These are phyloP conservation scores for Fulica atra DNA, from an alignment of 2,113 vertebrate species.

Conservation along the genomic window DNA sequence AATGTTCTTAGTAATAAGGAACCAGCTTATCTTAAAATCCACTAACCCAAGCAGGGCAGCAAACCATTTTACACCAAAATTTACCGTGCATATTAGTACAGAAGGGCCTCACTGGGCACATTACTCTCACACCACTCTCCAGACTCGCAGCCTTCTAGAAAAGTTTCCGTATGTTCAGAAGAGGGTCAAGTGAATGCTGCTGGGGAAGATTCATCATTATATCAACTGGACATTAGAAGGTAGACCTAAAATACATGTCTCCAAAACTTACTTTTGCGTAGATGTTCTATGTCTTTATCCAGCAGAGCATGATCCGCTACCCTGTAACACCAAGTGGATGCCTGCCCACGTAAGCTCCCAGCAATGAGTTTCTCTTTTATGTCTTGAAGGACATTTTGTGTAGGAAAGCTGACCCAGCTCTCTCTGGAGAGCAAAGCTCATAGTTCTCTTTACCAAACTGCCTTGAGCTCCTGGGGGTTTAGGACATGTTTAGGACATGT, in stretches of 20 bases:
- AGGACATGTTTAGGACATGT: neutral
- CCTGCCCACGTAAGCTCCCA: neutral
- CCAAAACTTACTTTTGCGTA: neutral
- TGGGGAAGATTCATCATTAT: neutral
- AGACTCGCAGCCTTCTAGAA: neutral
- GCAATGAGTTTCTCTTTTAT: neutral
- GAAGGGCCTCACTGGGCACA: neutral
- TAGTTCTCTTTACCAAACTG: neutral
- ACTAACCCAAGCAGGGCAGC: neutral
- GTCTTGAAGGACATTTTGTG: neutral
- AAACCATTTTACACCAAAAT: neutral
- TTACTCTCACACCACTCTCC: accelerated
- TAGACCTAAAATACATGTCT: neutral
- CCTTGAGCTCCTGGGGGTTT: neutral
- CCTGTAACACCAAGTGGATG: accelerated
- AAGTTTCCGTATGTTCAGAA: neutral
- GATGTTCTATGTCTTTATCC: neutral
- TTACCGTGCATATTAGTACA: neutral
- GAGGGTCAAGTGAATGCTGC: neutral
- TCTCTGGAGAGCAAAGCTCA: neutral
- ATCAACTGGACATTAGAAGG: neutral
- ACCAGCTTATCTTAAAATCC: neutral
- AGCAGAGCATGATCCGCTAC: neutral
- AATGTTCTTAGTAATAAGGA: neutral
- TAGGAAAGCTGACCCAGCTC: neutral